Base-by-base conservation (phyloP, 2,888 invertebrate species). In the Piscicola geometra region DNA sequence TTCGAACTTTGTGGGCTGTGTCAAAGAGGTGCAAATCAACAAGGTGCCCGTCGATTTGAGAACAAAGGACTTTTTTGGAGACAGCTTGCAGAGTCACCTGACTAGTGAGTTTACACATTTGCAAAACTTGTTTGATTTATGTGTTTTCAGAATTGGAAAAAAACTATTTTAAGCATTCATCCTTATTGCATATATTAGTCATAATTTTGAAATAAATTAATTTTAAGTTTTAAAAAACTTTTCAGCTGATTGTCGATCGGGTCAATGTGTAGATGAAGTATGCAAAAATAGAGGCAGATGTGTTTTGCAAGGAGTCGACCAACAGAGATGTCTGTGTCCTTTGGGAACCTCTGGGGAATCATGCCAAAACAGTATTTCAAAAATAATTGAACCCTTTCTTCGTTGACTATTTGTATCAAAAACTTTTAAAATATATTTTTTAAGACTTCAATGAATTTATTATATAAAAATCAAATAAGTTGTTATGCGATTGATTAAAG, bases 231-330 rank as follows among this genome's bases (percentile, higher is more conserved):
- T 52, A 21, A 52, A 52, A 52, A 12, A n/a, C n/a, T n/a, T n/a
- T n/a, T n/a, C n/a, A 92, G 92, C 90, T 87, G 92, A 92, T 85
- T 93, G 92, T 84, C 90, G 90, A 84, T 90, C 90, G 28, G 91
- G 91, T 84, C 89, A 91, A 79, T 93, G 93, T 86, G 89, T 90
- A 75, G 88, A 89, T 25, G 91, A 93, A 79, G 90, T 91, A 18
- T 96, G 95, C 85, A 90, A 92, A 81, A 94, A 95, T 86, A 94
- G 94, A 9, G 95, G 95, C 15, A 93, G 93, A 81, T 96, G 96
- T 85, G 84, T 90, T 81, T 82, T 85, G 1, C 82, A 81, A n/a
- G 87, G 89, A 77, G 86, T 89, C 78, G 85, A 86, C 79, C 80
- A 81, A 47, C 81, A 82, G 76, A 80, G 84, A 68, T 96, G 96